Base-by-base conservation (phyloP, 2,888 invertebrate species). In the Entomobrya multifasciata region DNA sequence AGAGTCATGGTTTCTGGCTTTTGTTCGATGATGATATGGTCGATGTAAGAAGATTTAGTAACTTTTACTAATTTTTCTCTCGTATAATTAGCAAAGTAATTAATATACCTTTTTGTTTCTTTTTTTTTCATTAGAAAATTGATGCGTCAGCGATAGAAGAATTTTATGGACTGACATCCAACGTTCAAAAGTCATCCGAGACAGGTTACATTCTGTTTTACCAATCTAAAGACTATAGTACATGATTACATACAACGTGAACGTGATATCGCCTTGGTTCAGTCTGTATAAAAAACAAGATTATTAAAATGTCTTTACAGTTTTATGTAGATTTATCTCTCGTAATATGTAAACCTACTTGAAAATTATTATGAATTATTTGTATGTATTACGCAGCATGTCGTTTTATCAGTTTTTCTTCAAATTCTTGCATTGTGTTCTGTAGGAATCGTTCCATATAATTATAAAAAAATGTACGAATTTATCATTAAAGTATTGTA, bases 21-120 rank as follows among this genome's bases (percentile, higher is more conserved):
- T 95, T 99, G 5, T 99, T 99, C 94, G 99, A 99, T 93, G 99
- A 99, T 93, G 99, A 99, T 92, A 98, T 99, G 96, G 99, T 99
- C 90, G 99, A 99, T 94, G 98, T 98, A 94, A 95, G 96, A 47
- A 27, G n/a, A n/a, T n/a, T n/a, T n/a, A n/a, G n/a, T n/a, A n/a
- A n/a, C n/a, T n/a, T n/a, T n/a, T n/a, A n/a, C n/a, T n/a, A n/a
- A n/a, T n/a, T n/a, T n/a, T n/a, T n/a, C n/a, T n/a, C n/a, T n/a
- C n/a, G n/a, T n/a, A n/a, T n/a, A n/a, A n/a, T n/a, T n/a, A n/a
- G n/a, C 25, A 22, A 41, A 41, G 65, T 65, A 67, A 4, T 30
- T 15, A 11, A 30, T 25, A 25, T 49, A 30, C 27, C 5, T 20
- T 5, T 17, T 67, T 30, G 22, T 52, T 80, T n/a, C 17, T 70